These are phyloP conservation scores for Acanthosepion pharaonis DNA, from an alignment of 2,888 invertebrate genomes.

Conservation along the genomic window DNA sequence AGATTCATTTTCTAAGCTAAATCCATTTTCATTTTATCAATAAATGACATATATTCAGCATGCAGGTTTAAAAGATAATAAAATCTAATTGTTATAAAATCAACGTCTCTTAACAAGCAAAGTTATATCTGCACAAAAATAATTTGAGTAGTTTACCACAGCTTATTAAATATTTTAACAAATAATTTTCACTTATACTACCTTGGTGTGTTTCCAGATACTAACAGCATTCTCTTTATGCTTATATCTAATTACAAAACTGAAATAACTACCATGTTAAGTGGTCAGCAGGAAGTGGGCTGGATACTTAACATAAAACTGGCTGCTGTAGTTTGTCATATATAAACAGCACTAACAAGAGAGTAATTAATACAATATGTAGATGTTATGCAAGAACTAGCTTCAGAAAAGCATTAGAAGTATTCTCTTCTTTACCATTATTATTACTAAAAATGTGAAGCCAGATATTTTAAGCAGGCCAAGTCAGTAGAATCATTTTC, in stretches of 20 bases:
- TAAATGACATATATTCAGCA: too few species aligned
- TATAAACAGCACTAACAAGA: neutral
- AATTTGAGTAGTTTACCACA: too few species aligned
- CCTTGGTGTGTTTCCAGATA: neutral
- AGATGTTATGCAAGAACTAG: neutral
- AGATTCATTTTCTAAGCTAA: too few species aligned
- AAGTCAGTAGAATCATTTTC: neutral
- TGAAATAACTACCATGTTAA: neutral
- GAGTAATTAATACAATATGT: neutral
- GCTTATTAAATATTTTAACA: too few species aligned
- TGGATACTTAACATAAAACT: neutral
- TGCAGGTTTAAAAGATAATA: too few species aligned
- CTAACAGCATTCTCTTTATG: neutral
- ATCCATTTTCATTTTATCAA: too few species aligned
- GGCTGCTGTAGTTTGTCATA: neutral
- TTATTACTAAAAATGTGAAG: neutral
- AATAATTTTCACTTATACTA: neutral
- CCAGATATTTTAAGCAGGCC: neutral
- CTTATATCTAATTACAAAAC: slow-evolving; percentile 6
- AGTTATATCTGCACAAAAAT: too few species aligned
- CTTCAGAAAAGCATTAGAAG: neutral
- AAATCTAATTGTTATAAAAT: too few species aligned
- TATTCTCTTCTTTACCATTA: neutral
- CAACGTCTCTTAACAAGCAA: too few species aligned
- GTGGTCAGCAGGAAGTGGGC: neutral